These are phyloP conservation scores for Coryphaenoides rupestris DNA, from an alignment of 2,113 vertebrate species.

Conservation along the genomic window DNA sequence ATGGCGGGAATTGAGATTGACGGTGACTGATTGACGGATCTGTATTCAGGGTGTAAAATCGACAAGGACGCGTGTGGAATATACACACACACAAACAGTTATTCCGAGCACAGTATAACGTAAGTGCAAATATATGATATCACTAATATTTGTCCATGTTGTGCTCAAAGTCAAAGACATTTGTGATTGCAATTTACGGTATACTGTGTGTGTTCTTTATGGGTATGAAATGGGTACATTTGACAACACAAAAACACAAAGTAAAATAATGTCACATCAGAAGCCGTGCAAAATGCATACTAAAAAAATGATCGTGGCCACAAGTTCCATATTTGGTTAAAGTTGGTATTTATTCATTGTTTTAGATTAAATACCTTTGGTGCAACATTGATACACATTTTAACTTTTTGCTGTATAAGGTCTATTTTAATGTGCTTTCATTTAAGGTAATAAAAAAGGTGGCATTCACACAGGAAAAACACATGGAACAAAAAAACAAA, in stretches of 20 bases:
- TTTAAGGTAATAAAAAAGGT: slow-evolving; percentile 49
- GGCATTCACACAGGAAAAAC: slow-evolving; percentile 58
- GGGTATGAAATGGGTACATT: too few species aligned
- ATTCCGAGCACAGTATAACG: too few species aligned
- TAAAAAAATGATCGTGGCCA: slow-evolving; percentile 63
- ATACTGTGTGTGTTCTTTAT: too few species aligned
- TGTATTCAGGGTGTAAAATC: not conserved
- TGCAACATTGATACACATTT: slow-evolving; percentile 60
- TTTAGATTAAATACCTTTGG: slow-evolving; percentile 21
- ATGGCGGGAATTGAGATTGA: not conserved
- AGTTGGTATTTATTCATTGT: slow-evolving; percentile 65
- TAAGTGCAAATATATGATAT: too few species aligned
- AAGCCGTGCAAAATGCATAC: not conserved
- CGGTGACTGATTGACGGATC: not conserved
- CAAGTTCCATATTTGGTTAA: slow-evolving; percentile 55
- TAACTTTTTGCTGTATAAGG: slow-evolving; percentile 36
- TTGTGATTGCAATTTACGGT: too few species aligned
- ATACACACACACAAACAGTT: too few species aligned
- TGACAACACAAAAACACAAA: too few species aligned
- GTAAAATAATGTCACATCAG: not conserved
- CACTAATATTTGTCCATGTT: too few species aligned
- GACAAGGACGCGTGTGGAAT: not conserved
- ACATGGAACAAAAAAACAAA: slow-evolving; percentile 50
- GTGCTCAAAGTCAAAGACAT: too few species aligned
- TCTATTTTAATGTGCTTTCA: slow-evolving; percentile 55